These are phyloP conservation scores for Vimba vimba DNA, from an alignment of 2,113 vertebrate genomes.

Conservation along the genomic window DNA sequence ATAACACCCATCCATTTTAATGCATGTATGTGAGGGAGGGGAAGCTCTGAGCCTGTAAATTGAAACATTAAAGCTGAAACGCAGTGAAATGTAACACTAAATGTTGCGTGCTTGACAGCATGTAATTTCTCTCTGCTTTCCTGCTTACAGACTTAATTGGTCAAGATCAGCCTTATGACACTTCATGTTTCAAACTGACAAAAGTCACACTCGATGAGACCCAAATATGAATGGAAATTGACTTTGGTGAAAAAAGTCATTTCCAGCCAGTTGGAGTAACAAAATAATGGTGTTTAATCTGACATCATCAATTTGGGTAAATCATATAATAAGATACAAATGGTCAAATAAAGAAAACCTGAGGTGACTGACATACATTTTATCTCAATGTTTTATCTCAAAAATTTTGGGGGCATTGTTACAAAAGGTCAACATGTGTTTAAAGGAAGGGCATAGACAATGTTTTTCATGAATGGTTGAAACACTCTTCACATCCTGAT, in stretches of 20 bases:
- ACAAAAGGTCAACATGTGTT: too few relatives aligned
- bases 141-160: slow-evolving; percentile 18
- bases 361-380: too few relatives aligned
- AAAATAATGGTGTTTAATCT: not conserved
- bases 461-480: too few relatives aligned
- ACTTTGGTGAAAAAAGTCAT: not conserved
- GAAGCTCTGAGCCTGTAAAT: slow-evolving; percentile 19
- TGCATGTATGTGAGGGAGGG: not conserved
- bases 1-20: slow-evolving; percentile 45
- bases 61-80: slow-evolving; percentile 26
- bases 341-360: not conserved
- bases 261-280: not conserved
- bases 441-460: too few relatives aligned
- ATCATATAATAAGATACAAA: not conserved
- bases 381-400: too few relatives aligned
- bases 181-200: not conserved
- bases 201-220: not conserved
- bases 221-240: not conserved
- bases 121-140: slow-evolving; percentile 17
- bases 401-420: too few relatives aligned
- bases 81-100: slow-evolving; percentile 31
- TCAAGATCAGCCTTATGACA: slow-evolving; percentile 21
- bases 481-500: too few relatives aligned
- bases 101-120: slow-evolving; percentile 13
- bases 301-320: not conserved